Percentiles rank a stretch among this genome's conserved stretches.
phyloP scores from a whole-genome alignment of 2,888 invertebrate genomes.

The Hymenopus coronatus region DNA sequence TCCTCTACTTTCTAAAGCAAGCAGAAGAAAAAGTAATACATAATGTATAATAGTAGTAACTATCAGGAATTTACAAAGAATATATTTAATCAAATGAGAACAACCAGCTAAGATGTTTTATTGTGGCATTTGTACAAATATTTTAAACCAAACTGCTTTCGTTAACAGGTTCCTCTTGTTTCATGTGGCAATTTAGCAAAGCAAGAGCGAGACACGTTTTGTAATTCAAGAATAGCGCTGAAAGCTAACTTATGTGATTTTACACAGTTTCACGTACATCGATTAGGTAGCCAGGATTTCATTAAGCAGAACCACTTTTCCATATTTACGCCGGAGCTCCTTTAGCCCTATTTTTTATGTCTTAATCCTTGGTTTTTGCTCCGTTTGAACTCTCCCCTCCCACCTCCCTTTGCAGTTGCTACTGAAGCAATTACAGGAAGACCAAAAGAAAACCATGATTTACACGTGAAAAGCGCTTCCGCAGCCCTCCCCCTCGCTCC shows the following conservation, averaged over 20 bases:
- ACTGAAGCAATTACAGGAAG: constrained; percentile 15
- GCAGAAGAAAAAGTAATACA: no score
- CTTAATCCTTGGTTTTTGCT: neutral
- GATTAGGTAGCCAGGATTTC: neutral
- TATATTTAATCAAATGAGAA: no score
- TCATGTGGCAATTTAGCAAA: no score
- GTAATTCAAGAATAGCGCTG: neutral
- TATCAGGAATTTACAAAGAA: no score
- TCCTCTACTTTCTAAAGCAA: no score
- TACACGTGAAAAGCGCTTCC: constrained; percentile 6
- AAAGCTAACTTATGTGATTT: neutral
- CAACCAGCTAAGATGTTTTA: no score
- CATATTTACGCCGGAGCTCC: neutral
- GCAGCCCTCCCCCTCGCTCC: neutral
- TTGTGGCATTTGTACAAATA: no score
- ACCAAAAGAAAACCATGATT: constrained; percentile 27
- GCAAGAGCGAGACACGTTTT: no score
- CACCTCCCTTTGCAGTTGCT: neutral
- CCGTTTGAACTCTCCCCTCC: neutral
- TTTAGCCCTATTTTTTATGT: no score
- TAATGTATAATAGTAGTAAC: no score
- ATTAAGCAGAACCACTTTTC: neutral
- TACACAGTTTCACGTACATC: neutral
- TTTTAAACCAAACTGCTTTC: no score
- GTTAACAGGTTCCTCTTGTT: no score